Conservation (phyloP, 2,888 invertebrate species). For the Chrysopilus asiliformis region DNA sequence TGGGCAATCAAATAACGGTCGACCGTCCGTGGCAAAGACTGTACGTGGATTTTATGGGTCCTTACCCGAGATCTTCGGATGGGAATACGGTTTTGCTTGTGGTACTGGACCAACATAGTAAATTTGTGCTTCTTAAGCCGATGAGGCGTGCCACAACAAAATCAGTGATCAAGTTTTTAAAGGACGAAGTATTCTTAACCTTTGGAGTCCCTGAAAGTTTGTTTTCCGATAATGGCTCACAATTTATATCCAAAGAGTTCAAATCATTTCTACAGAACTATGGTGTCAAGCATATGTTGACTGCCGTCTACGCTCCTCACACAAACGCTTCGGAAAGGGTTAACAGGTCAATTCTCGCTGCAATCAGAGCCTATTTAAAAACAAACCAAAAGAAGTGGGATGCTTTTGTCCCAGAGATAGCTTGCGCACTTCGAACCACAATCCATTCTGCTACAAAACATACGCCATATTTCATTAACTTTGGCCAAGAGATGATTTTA, state of each 20-base stretch:
- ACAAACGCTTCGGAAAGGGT: slow-evolving; percentile 22
- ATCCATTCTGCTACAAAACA: slow-evolving; percentile 18
- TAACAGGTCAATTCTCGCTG: too few species aligned
- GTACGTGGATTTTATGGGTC: slow-evolving; percentile 11
- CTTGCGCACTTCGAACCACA: slow-evolving; percentile 20
- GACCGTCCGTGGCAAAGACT: slow-evolving; percentile 11
- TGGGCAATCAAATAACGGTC: slow-evolving; percentile 6
- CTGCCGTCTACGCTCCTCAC: slow-evolving; percentile 23
- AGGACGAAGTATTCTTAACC: slow-evolving; percentile 16
- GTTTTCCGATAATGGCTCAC: slow-evolving; percentile 20
- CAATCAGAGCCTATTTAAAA: too few species aligned
- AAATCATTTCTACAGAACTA: slow-evolving; percentile 11
- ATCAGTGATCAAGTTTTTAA: slow-evolving; percentile 6
- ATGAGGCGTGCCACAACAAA: slow-evolving; percentile 3
- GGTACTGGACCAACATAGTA: slow-evolving; percentile 9
- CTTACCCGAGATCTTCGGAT: slow-evolving; percentile 2
- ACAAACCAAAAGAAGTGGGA: too few species aligned
- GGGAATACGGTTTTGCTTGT: slow-evolving; percentile 8
- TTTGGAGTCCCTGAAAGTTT: slow-evolving; percentile 19
- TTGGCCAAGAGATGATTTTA: slow-evolving; percentile 17
- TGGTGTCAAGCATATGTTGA: slow-evolving; percentile 13
- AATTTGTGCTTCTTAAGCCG: slow-evolving; percentile 9
- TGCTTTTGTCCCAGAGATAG: slow-evolving; percentile 18
- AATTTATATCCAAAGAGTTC: slow-evolving; percentile 15
- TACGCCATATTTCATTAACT: slow-evolving; percentile 17